Percentiles rank a stretch among this genome's conserved stretches.
phyloP scores from a whole-genome alignment of 2,113 vertebrate genomes.

The Clarias batrachus region DNA sequence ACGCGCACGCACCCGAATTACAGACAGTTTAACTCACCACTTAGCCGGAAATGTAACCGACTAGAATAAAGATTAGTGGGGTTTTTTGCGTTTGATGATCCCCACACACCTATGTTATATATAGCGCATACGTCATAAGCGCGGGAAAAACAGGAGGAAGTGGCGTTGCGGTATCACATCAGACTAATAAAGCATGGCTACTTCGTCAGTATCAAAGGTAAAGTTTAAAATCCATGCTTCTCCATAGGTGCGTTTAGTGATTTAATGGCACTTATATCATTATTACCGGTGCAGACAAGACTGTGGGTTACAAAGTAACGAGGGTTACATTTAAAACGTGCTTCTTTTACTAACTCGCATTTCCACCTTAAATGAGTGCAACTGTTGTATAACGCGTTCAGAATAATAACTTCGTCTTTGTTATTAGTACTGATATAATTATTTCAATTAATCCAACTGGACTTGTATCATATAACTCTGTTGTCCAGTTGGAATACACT shows the following conservation, averaged over 20 bases:
- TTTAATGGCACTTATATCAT: background rate
- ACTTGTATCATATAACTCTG: too few species aligned
- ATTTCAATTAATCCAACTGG: background rate
- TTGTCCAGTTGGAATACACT: background rate
- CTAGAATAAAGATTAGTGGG: background rate
- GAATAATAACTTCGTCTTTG: too few species aligned
- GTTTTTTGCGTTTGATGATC: too few species aligned
- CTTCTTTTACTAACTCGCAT: background rate
- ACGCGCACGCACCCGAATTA: background rate
- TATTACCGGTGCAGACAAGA: background rate
- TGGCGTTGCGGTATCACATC: background rate
- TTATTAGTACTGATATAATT: background rate
- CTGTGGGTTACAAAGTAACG: background rate
- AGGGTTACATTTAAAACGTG: background rate
- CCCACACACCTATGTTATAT: background rate
- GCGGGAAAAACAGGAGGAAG: constrained; percentile 42
- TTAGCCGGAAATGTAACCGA: background rate
- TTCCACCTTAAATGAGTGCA: background rate
- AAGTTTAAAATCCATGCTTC: background rate
- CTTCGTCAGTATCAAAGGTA: constrained; percentile 77
- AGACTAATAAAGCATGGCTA: constrained; percentile 39
- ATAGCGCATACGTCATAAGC: background rate
- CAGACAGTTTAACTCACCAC: background rate
- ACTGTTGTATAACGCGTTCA: too few species aligned
- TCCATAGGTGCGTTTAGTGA: background rate